Percentiles rank a stretch among this genome's conserved stretches.
Conservation (phyloP, 2,888 invertebrate species). For the Theretra japonica region DNA sequence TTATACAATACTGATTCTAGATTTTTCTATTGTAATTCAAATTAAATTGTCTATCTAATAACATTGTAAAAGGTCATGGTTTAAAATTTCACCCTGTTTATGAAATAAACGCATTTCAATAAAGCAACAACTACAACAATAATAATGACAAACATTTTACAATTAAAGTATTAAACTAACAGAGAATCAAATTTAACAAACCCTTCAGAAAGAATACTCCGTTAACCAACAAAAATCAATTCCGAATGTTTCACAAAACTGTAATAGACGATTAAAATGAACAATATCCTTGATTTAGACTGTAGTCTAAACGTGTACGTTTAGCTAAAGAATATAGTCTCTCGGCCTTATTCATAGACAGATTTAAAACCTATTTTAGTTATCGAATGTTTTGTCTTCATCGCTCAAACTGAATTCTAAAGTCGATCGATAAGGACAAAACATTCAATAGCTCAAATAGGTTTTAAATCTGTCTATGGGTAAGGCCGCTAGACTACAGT, state of each 20-base stretch:
- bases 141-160: neutral
- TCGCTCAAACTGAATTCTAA: too few species aligned
- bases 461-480: neutral
- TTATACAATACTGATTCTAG: too few species aligned
- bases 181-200: neutral
- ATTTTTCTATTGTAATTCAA: neutral
- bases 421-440: too few species aligned
- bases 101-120: neutral
- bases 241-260: neutral
- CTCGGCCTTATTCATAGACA: too few species aligned
- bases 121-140: neutral
- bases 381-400: too few species aligned
- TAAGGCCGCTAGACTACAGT: neutral
- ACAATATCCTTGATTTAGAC: neutral
- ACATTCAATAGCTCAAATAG: too few species aligned
- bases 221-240: neutral
- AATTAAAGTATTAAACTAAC: neutral
- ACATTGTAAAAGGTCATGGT: neutral
- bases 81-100: slow-evolving; percentile 1
- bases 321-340: slow-evolving; percentile 2
- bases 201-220: neutral
- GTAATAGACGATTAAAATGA: neutral
- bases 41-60: neutral
- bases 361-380: too few species aligned
- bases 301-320: too few species aligned